phyloP scores from a whole-genome alignment of 1,140 invertebrate species.

The Orussus abietinus region DNA sequence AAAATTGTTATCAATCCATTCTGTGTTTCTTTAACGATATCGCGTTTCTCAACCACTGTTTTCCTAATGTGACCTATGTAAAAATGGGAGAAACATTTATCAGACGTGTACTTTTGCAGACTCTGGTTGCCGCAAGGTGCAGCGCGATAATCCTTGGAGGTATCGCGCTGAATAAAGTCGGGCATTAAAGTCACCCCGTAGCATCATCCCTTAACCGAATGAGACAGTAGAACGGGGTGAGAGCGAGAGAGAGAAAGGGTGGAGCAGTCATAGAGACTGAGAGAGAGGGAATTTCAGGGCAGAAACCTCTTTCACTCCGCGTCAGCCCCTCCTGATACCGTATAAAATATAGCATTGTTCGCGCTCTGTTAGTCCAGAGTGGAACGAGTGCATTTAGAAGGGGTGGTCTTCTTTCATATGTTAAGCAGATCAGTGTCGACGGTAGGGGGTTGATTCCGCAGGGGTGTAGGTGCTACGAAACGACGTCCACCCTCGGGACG shows the following conservation, averaged over 20 bases:
- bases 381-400: slow-evolving; percentile 45
- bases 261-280: neutral
- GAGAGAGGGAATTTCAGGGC: slow-evolving; percentile 21
- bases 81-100: too few species aligned
- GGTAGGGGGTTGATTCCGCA: neutral
- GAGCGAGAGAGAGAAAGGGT: slow-evolving; percentile 7
- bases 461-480: neutral
- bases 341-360: slow-evolving; percentile 48
- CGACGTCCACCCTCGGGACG: neutral
- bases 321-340: slow-evolving; percentile 36
- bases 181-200: too few species aligned
- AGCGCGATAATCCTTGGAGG: too few species aligned
- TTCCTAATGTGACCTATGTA: too few species aligned
- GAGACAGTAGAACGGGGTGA: too few species aligned
- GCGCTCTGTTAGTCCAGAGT: slow-evolving; percentile 41
- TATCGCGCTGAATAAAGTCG: too few species aligned
- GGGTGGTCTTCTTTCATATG: slow-evolving; percentile 44
- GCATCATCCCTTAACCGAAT: too few species aligned
- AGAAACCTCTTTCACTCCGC: slow-evolving; percentile 34
- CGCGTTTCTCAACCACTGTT: too few species aligned
- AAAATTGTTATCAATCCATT: too few species aligned
- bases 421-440: slow-evolving; percentile 45
- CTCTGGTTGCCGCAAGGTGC: too few species aligned
- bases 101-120: too few species aligned
- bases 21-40: too few species aligned